Evolutionary conservation across 2,797 vertebrate species (phyloP), one percentile per base, ranked within the genome.

Genomic region (Cossypha heuglini): DNA sequence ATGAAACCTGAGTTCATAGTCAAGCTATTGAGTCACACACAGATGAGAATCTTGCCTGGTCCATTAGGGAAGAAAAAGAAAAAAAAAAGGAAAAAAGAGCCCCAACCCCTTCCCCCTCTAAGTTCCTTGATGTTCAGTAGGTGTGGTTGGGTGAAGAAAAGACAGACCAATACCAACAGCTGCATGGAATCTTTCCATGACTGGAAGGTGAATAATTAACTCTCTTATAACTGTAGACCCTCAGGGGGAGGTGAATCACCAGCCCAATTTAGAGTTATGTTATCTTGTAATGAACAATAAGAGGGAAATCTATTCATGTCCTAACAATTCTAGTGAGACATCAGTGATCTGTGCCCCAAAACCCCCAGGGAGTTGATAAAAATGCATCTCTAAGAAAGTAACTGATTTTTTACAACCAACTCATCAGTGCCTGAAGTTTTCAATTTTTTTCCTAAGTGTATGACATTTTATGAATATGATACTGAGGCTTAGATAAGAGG

Each of bases 221-320:
- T 96, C 94, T 83, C 77, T 94, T 95, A 86, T 92, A 94, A 96
- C 87, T 82, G 71, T 94, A 96, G 91, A 76, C 92, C 92, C 94
- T 55, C 95, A 91, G 97, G 97, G 96, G 86, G 42, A 95, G 64
- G 93, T 97, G 97, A 98, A 95, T 98, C 97, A 98, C 94, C 78
- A 90, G 86, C 94, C 76, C 81, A 92, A 96, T 97, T 97, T 97
- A 93, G 88, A 86, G 86, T 91, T 96, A 96, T 87, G 86, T 96
- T 96, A 95, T 94, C 96, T 97, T 96, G 88, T 95, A 97, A 97
- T 95, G 95, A 97, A 96, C 87, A 96, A 86, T 94, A 94, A 97
- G 94, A 97, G 93, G 96, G 73, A 97, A 97, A 97, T 93, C 96
- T 97, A 63, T 94, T 87, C 96, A 9, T 97, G 97, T 96, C 95